Percentiles rank a stretch among this genome's conserved stretches.
These are phyloP conservation scores for Clunio marinus DNA, from an alignment of 2,888 invertebrate genomes.

Conservation along the genomic window DNA sequence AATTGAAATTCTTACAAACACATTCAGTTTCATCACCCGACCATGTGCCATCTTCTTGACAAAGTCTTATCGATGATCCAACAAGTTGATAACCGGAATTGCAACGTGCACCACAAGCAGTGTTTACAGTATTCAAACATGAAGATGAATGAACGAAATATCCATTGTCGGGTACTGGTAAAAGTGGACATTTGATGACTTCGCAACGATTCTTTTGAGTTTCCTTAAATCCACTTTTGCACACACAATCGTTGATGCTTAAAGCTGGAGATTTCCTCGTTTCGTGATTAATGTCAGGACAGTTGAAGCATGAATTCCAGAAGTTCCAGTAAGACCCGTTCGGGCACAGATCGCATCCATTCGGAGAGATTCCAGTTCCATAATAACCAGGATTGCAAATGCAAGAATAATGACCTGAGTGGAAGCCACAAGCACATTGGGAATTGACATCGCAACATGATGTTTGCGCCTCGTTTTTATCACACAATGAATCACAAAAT, in stretches of 20 bases:
- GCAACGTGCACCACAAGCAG: constrained; percentile 66
- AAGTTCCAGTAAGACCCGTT: constrained; percentile 62
- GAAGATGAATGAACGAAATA: constrained; percentile 57
- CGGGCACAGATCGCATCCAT: constrained; percentile 62
- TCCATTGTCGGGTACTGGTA: constrained; percentile 60
- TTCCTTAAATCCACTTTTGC: constrained; percentile 59
- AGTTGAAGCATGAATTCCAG: constrained; percentile 53
- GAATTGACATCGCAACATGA: constrained; percentile 61
- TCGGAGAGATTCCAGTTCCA: constrained; percentile 58
- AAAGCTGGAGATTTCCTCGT: constrained; percentile 56
- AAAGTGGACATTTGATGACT: constrained; percentile 57
- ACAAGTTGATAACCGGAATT: constrained; percentile 58
- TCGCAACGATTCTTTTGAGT: constrained; percentile 54
- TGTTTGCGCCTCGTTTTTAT: constrained; percentile 41
- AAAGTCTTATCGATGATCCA: constrained; percentile 58
- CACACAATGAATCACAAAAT: constrained; percentile 57
- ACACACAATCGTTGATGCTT: constrained; percentile 57
- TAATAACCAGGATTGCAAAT: constrained; percentile 62
- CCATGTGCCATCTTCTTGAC: constrained; percentile 63
- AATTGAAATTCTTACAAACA: constrained; percentile 53
- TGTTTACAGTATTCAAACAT: constrained; percentile 62
- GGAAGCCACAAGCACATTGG: constrained; percentile 62
- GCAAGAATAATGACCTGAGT: constrained; percentile 66
- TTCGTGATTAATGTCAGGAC: constrained; percentile 62
- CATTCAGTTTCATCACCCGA: constrained; percentile 61